These are phyloP conservation scores for Bradypodion ventrale DNA, from an alignment of 2,797 vertebrate genomes.

Conservation along the genomic window DNA sequence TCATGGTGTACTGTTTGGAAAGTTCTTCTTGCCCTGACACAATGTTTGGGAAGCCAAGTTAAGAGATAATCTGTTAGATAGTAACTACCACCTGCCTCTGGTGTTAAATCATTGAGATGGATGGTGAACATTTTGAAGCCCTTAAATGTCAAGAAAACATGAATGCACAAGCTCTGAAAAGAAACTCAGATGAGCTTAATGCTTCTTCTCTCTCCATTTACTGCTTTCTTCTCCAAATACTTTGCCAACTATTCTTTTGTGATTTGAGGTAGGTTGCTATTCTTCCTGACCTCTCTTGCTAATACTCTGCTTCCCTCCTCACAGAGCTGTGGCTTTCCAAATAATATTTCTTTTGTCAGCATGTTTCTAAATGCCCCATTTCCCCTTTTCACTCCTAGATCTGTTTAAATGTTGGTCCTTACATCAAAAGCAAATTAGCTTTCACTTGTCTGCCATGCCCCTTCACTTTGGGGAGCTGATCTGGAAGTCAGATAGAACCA, in stretches of 20 bases:
- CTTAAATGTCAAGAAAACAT: conserved; percentile 2
- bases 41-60: not conserved
- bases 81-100: not conserved
- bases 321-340: conserved; percentile 16
- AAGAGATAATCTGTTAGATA: not conserved
- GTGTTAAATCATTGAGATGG: conserved; percentile 7
- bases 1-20: not conserved
- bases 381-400: conserved; percentile 16
- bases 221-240: not conserved
- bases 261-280: conserved; percentile 12
- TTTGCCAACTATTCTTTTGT: not conserved
- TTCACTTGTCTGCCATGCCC: conserved; percentile 42
- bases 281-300: conserved; percentile 13
- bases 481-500: conserved; percentile 51
- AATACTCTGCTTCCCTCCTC: conserved; percentile 8
- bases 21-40: not conserved
- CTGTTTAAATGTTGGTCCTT: conserved; percentile 14
- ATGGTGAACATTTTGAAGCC: not conserved
- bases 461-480: conserved; percentile 59
- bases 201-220: conserved; percentile 30
- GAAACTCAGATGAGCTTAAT: not conserved
- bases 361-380: not conserved
- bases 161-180: not conserved
- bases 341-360: conserved; percentile 1
- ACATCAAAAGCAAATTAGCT: conserved; percentile 30